Evolutionary conservation across 92 coral and sea anemone species (phyloP), one percentile per base, ranked within the genome.

Genomic region (Palythoa grandis): DNA sequence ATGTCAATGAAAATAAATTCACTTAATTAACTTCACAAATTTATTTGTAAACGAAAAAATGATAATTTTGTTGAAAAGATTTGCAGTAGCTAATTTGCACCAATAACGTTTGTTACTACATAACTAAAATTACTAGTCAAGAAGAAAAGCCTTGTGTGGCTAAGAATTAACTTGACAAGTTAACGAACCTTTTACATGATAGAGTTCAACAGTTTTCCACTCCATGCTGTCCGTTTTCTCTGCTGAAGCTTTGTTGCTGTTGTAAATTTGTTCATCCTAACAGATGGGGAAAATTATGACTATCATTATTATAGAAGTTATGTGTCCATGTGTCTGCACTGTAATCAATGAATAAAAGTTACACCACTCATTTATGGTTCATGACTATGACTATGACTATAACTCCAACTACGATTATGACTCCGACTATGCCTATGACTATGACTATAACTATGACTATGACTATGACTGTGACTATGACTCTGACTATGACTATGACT

Each of bases 251-350:
- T 22, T 63, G 20, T 35, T 79, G 57, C 56, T 63, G 84, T 79
- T 79, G 39, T 61, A 79, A 6, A 79, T 22, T 38, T 79, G 84
- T 9, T 79, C 83, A 61, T 79, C 83, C 83, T 79, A 48, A 15
- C 0, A 58, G 16, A 16, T 2, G 5, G 43, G 38, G 7, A 14
- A 14, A 10, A 39, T 13, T 37, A 6, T 10, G 2, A 11, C 14
- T 20, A 43, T 29, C 35, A 29, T 23, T 11, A 11, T 75, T 11
- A 13, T 19, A 25, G 13, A 6, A 69, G 17, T 25, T 10, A 69
- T 13, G 37, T 12, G 24, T n/a, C 24, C 11, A 58, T 15, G 65
- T 5, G 50, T 58, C 20, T 58, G 65, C 4, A 11, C 0, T 58
- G 65, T 15, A 58, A 29, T 29, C 35, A 29, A 29, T 29, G 35